Conservation (phyloP, 2,888 invertebrate genomes). For the Mycalesis mineus region DNA sequence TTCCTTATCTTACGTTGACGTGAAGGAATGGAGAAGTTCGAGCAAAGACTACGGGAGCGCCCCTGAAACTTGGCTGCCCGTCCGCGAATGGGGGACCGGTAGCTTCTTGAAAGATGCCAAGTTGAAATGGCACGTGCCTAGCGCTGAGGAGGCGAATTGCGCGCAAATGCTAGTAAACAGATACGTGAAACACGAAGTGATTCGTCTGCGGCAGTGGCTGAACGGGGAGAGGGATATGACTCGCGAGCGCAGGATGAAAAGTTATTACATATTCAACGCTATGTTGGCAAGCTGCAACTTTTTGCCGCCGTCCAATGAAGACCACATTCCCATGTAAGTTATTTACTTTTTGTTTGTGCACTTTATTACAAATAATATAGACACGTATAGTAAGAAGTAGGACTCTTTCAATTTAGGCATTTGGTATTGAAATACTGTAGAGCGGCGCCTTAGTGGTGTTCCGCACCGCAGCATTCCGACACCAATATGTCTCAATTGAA, state of each 20-base stretch:
- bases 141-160: constrained; percentile 81
- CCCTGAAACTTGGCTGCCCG: constrained; percentile 83
- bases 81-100: constrained; percentile 89
- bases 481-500: no score
- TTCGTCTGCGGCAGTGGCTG: constrained; percentile 77
- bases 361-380: no score
- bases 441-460: no score
- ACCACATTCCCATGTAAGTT: constrained; percentile 76
- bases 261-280: constrained; percentile 82
- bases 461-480: no score
- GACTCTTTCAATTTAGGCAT: no score
- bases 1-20: constrained; percentile 80
- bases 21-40: constrained; percentile 81
- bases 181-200: constrained; percentile 82
- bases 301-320: constrained; percentile 84
- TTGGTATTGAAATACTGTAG: no score
- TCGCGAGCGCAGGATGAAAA: constrained; percentile 82
- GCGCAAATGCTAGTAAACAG: constrained; percentile 81
- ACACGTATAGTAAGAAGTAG: no score
- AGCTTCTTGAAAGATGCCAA: constrained; percentile 81
- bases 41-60: constrained; percentile 80
- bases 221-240: constrained; percentile 71
- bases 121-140: constrained; percentile 88
- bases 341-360: no score
- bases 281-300: constrained; percentile 80